phyloP scores from a whole-genome alignment of 2,113 vertebrate genomes.

The Oreamnos americanus region DNA sequence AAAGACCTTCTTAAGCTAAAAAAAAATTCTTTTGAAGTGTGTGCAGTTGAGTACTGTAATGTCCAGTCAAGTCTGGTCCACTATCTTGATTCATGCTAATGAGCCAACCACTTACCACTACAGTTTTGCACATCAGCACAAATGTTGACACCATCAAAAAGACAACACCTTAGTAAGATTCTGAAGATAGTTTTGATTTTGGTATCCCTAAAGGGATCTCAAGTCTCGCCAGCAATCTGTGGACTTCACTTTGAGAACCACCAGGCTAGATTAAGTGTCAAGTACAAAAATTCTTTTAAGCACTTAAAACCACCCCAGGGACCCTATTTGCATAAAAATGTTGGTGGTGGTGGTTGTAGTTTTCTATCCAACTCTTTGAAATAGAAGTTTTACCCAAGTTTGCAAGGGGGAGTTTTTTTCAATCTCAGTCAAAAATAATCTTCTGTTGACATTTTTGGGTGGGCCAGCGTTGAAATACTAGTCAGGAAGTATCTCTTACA shows the following conservation, averaged over 20 bases:
- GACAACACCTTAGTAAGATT: background rate
- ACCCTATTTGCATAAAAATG: background rate
- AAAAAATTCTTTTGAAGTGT: background rate
- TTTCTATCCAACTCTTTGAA: conserved; percentile 16
- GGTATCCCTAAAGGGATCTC: background rate
- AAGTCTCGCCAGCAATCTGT: background rate
- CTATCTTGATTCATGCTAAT: background rate
- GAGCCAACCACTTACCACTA: background rate
- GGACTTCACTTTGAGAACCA: background rate
- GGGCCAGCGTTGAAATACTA: background rate
- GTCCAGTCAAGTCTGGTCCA: no score
- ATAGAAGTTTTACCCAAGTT: background rate
- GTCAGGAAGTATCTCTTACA: background rate
- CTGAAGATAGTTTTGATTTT: background rate
- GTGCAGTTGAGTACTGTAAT: accelerated
- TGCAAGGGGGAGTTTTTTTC: background rate
- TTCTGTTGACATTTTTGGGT: background rate
- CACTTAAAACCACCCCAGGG: background rate
- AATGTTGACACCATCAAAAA: background rate
- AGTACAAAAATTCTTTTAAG: background rate
- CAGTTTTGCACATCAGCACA: background rate
- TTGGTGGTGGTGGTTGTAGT: background rate
- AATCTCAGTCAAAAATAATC: background rate
- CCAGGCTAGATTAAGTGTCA: background rate
- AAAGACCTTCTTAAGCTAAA: background rate